Evolutionary conservation across 1,140 invertebrate species (phyloP), one percentile per base, ranked within the genome.

Genomic region (Scylla paramamosain): DNA sequence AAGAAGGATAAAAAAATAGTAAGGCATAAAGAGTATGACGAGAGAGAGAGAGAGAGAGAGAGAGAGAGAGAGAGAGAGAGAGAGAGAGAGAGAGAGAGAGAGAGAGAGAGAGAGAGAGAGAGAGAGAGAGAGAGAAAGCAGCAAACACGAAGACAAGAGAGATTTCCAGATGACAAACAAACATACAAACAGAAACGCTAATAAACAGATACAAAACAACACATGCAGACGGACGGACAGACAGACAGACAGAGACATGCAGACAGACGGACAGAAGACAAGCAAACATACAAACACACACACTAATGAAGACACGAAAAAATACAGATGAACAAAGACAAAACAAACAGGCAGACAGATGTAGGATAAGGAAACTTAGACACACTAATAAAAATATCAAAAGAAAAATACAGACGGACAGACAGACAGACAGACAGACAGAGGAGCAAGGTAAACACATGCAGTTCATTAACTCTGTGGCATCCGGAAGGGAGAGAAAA

Each of bases 41-140:
- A 7, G 28, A 29, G 14, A 14, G 48, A 31, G 16, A 14, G 20
- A 31, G 28, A 52, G 31, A 29, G 39, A 59, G 48, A 31, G 29
- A 31, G 45, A 91, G 39, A 59, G 89, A 46, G 48, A 59, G 89
- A 48, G 89, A 46, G 48, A 48, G 29, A 48, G 91, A 77, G 46
- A 32, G 59, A 92, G 29, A 29, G 46, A 48, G 48, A 48, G 52
- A 25, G 46, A 52, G 29, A 25, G 90, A 45, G 90, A 52, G 90
- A 31, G 90, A 52, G 45, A 52, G 52, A 52, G 39, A 52, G 90
- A 31, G 90, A 52, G 90, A 31, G 52, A 25, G 90, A 52, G 45
- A 28, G 45, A 31, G 29, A 39, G 31, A 88, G 14, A 88, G 16
- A 88, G 28, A 39, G 28, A 39, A 77, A 77, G 67, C 12, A 77